phyloP scores from a whole-genome alignment of 1,140 invertebrate genomes.

The Pygmarrhopalites habei region DNA sequence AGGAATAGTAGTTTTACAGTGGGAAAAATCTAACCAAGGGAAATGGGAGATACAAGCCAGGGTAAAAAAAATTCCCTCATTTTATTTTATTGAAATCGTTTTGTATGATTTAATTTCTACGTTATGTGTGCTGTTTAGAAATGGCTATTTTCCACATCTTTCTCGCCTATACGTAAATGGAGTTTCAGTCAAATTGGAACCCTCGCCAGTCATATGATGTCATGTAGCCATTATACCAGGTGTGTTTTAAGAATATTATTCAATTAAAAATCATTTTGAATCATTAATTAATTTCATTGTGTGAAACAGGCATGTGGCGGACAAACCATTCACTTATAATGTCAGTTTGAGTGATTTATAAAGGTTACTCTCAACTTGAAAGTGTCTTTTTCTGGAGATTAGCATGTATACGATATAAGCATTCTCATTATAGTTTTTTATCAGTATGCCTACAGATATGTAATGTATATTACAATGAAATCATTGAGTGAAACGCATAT shows the following conservation, averaged over 20 bases:
- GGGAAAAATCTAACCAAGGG: conserved; percentile 24
- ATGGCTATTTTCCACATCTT: conserved; percentile 35
- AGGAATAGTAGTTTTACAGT: conserved; percentile 35
- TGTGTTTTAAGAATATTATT: conserved; percentile 14
- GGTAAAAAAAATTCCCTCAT: conserved; percentile 10
- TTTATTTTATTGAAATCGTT: neutral
- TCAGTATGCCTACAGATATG: too few species aligned
- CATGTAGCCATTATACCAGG: conserved; percentile 24
- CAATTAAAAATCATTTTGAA: neutral
- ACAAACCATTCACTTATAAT: conserved; percentile 19
- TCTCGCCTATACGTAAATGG: conserved; percentile 35
- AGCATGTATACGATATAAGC: too few species aligned
- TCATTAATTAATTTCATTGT: neutral
- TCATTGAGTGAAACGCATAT: too few species aligned
- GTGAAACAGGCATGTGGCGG: conserved; percentile 6
- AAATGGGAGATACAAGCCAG: conserved; percentile 20
- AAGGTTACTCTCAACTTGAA: too few species aligned
- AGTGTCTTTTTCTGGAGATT: too few species aligned
- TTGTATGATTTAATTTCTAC: conserved; percentile 9
- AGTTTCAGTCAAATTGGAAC: conserved; percentile 19
- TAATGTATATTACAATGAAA: too few species aligned
- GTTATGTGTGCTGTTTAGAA: conserved; percentile 21
- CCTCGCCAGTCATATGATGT: conserved; percentile 30
- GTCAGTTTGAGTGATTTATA: conserved; percentile 14
- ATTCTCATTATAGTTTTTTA: too few species aligned